A percentile compares a stretch with the other conserved stretches of the same genome.
Evolutionary conservation across 1,140 invertebrate species (phyloP).

Genomic region (Polyergus mexicanus): DNA sequence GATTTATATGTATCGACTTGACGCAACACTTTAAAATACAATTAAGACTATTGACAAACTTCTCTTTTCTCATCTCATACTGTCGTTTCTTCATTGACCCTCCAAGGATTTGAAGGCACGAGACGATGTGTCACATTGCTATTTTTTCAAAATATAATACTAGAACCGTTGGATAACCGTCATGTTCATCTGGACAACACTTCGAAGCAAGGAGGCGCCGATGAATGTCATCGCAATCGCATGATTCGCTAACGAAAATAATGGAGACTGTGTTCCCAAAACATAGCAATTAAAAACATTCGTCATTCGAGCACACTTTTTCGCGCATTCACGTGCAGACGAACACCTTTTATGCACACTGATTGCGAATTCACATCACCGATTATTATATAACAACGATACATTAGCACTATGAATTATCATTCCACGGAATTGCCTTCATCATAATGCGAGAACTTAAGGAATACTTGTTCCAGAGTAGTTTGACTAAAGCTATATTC

Average conservation of each 20-base stretch:
- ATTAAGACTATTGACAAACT: constrained; percentile 14
- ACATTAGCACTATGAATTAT: constrained; percentile 65
- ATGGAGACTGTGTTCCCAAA: not conserved
- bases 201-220: not conserved
- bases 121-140: constrained; percentile 46
- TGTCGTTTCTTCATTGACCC: constrained; percentile 43
- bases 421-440: constrained; percentile 85
- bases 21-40: constrained; percentile 14
- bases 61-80: constrained; percentile 6
- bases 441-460: constrained; percentile 94
- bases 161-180: not conserved
- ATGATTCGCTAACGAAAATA: constrained; percentile 2
- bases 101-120: constrained; percentile 55
- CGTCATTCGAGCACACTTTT: constrained; percentile 20
- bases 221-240: not conserved
- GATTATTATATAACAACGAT: constrained; percentile 28
- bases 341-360: constrained; percentile 11
- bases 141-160: constrained; percentile 40
- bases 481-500: constrained; percentile 95
- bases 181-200: not conserved
- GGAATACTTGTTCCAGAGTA: constrained; percentile 94
- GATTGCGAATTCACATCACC: constrained; percentile 59
- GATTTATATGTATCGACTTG: not conserved
- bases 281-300: constrained; percentile 4
- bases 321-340: not conserved